Base-by-base conservation (phyloP, 2,113 vertebrate genomes). In the Pimephales promelas region DNA sequence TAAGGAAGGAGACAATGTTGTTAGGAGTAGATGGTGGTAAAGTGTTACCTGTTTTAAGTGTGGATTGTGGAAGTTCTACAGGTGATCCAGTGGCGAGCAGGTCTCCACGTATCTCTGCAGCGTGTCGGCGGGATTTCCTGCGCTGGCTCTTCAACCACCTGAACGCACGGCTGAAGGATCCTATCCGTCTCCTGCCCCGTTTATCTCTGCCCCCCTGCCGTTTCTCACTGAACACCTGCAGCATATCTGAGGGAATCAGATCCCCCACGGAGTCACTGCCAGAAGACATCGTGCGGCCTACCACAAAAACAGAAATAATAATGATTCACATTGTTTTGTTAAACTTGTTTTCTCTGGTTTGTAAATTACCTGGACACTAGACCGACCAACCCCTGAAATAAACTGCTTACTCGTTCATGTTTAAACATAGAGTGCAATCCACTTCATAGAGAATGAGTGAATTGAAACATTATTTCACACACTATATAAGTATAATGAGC, bases 181-280 rank as follows among this genome's bases (percentile, higher is more conserved):
- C 89, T 11, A 89, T 81, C 10, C 91, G 89, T 3, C 89, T 89
- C 83, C 92, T 88, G 89, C 91, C 93, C n/a, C 83, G 66, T 43
- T 85, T 88, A 88, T 93, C 92, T 86, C 86, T 90, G 86, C 89
- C 94, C 79, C 83, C 75, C 82, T 91, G 91, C 59, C 90, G 90
- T 61, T 93, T 93, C 49, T 92, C 88, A 74, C 90, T 90, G 83
- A 94, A 92, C 49, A 95, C 89, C 85, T 95, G 91, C 10, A 95
- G 95, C 82, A 95, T 89, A 49, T 95, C 94, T 90, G 92, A 94
- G 92, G 96, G 95, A 84, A 95, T 89, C 88, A 91, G 87, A 7
- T 94, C 93, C 81, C 94, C 94, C 5, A 90, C 89, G 0, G 93
- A 93, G 84, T 94, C 94, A 43, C 90, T 92, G 89, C 91, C 93